Conservation (phyloP, 2,113 vertebrate species). For the Pycnonotus jocosus region DNA sequence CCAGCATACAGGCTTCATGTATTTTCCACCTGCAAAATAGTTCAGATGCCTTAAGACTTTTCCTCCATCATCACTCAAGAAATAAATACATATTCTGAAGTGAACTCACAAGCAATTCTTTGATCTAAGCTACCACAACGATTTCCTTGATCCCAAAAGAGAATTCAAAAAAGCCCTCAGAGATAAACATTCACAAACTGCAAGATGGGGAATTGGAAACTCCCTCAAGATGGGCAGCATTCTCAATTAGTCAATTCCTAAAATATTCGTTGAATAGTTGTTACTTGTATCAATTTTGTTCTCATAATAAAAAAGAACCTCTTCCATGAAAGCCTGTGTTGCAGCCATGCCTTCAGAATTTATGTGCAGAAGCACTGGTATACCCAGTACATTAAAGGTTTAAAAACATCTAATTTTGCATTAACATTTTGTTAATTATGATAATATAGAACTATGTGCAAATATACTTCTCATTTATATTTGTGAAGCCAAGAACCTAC, state of each 20-base stretch:
- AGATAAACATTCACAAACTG: neutral
- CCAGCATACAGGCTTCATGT: conserved; percentile 96
- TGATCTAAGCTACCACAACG: neutral
- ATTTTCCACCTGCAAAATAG: conserved; percentile 89
- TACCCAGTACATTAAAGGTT: neutral
- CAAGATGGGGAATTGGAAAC: neutral
- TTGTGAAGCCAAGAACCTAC: neutral
- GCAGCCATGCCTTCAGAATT: neutral
- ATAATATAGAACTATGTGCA: neutral
- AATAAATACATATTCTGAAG: neutral
- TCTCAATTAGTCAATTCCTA: neutral
- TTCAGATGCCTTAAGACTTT: neutral
- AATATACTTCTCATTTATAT: neutral
- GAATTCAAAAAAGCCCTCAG: neutral
- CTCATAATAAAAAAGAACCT: neutral
- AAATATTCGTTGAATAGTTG: neutral
- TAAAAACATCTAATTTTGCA: neutral
- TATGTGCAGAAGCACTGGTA: neutral
- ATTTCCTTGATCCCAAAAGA: neutral
- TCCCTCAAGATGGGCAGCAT: neutral
- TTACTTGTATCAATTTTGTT: neutral
- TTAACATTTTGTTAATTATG: neutral
- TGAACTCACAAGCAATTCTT: neutral
- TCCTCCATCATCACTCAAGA: neutral
- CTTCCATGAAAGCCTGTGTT: neutral